Conservation (phyloP, 2,888 invertebrate species). For the Leistus spinibarbis region DNA sequence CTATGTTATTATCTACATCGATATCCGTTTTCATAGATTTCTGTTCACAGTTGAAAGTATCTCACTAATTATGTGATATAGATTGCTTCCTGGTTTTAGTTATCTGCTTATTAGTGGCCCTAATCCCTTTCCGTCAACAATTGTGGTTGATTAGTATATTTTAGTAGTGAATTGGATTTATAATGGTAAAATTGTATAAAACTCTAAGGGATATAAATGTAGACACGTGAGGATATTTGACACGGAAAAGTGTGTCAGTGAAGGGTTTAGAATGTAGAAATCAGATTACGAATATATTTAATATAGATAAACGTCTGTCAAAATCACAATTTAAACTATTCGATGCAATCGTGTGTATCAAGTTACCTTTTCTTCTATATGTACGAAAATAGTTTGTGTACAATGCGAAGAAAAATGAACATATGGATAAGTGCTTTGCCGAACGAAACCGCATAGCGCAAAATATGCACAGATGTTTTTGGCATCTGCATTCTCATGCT, state of each 20-base stretch:
- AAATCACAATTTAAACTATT: background rate
- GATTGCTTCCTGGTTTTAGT: background rate
- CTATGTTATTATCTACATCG: slow-evolving; percentile 1
- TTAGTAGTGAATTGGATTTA: background rate
- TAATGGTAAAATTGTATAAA: background rate
- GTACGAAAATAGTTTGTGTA: background rate
- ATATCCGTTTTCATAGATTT: background rate
- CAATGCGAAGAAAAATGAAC: background rate
- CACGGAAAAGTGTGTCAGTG: background rate
- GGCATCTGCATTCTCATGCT: background rate
- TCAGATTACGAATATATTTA: background rate
- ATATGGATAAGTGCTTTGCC: background rate
- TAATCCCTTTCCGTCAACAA: background rate
- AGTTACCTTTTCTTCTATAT: background rate
- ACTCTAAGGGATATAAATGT: background rate
- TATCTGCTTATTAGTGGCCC: background rate
- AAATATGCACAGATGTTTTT: background rate
- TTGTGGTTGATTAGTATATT: background rate
- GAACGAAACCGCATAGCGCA: background rate
- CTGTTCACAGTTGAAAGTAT: background rate
- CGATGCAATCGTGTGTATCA: background rate
- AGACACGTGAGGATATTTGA: background rate
- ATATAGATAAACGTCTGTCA: background rate
- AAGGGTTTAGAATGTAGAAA: background rate
- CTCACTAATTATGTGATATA: background rate